These are phyloP conservation scores for Ariopsis seemanni DNA, from an alignment of 2,113 vertebrate genomes.

Conservation along the genomic window DNA sequence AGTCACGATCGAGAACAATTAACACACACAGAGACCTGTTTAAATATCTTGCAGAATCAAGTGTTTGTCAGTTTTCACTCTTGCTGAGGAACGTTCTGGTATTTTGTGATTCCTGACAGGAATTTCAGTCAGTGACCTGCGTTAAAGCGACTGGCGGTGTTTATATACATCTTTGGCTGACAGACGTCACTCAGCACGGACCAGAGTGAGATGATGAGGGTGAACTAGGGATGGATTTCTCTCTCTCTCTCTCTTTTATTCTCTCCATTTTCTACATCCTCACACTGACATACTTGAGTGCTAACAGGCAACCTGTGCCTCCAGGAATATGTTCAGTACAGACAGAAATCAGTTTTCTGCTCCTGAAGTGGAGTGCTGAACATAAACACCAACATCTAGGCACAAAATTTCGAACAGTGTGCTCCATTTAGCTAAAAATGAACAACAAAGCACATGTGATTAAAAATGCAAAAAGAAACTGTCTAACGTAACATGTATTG, in stretches of 20 bases:
- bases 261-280: neutral
- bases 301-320: conserved; percentile 50
- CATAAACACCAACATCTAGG: neutral
- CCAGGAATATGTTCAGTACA: conserved; percentile 9
- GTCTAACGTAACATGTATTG: too few relatives aligned
- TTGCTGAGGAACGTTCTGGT: neutral
- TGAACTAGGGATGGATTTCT: neutral
- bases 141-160: too few relatives aligned
- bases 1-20: too few relatives aligned
- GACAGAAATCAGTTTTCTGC: conserved; percentile 37
- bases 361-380: conserved; percentile 25
- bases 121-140: neutral
- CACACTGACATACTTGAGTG: conserved; percentile 10
- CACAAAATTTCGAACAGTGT: neutral
- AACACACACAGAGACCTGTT: neutral
- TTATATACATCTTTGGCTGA: too few relatives aligned
- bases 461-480: neutral
- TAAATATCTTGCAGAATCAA: neutral
- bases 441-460: neutral
- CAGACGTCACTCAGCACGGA: too few relatives aligned
- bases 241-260: neutral
- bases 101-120: neutral
- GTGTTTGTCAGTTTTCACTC: neutral
- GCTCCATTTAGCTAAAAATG: neutral
- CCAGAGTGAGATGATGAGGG: neutral